Evolutionary conservation across 2,113 vertebrate species (phyloP).

Genomic region (Gracilinanus agilis): DNA sequence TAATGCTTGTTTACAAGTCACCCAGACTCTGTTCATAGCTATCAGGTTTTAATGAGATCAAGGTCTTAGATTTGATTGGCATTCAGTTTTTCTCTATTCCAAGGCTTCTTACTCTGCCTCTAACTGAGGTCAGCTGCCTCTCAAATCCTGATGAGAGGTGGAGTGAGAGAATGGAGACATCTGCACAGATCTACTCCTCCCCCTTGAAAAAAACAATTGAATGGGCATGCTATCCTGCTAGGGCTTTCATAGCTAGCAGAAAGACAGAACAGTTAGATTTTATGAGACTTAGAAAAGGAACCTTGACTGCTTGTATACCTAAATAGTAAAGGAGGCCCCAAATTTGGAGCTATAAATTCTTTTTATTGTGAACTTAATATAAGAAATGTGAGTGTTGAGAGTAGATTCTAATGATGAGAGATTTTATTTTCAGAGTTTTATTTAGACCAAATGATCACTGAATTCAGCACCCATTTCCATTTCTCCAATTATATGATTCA

Average conservation of each 20-base stretch:
- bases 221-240: no score
- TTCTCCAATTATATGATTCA: background rate
- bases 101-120: background rate
- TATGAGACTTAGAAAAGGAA: background rate
- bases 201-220: no score
- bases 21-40: background rate
- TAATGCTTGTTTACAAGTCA: background rate
- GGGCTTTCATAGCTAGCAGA: background rate
- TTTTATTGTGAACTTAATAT: background rate
- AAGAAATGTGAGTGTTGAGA: background rate
- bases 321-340: background rate
- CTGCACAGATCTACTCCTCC: background rate
- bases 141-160: background rate
- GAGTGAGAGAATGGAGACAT: background rate
- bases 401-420: background rate
- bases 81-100: background rate
- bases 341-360: background rate
- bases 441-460: background rate
- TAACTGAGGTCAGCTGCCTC: background rate
- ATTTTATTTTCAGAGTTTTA: constrained; percentile 6
- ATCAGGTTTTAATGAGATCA: background rate
- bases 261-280: background rate
- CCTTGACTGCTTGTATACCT: background rate
- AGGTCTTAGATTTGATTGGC: background rate
- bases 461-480: background rate